These are phyloP conservation scores for Hippocampus zosterae DNA, from an alignment of 2,113 vertebrate genomes.

Conservation along the genomic window DNA sequence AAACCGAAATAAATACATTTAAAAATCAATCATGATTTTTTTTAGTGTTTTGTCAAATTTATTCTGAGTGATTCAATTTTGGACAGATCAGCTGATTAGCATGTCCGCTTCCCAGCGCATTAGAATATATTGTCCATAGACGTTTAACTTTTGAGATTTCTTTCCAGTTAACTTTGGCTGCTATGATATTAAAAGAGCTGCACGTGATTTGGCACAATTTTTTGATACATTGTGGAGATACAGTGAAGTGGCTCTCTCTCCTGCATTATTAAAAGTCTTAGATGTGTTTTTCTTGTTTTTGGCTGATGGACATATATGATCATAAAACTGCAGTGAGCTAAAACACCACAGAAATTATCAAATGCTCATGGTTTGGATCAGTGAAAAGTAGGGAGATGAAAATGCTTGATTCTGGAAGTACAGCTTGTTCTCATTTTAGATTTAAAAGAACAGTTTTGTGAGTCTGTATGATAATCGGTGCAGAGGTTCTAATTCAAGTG, in stretches of 20 bases:
- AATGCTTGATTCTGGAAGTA: conserved; percentile 64
- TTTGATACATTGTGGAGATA: conserved; percentile 53
- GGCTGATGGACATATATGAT: conserved; percentile 64
- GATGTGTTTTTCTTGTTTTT: conserved; percentile 73
- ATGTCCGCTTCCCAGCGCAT: conserved; percentile 9
- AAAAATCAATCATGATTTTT: too few relatives aligned
- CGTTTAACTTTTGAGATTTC: conserved; percentile 53
- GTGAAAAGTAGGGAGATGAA: conserved; percentile 55
- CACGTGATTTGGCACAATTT: conserved; percentile 54
- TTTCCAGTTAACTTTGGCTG: conserved; percentile 48
- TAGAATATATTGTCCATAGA: conserved; percentile 52
- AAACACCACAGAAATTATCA: conserved; percentile 53
- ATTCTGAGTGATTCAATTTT: too few relatives aligned
- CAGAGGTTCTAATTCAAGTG: conserved; percentile 53
- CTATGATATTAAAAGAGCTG: conserved; percentile 47
- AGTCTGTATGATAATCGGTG: conserved; percentile 42
- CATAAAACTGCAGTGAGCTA: conserved; percentile 48
- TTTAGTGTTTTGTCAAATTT: too few relatives aligned
- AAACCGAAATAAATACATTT: too few relatives aligned
- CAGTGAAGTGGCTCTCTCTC: conserved; percentile 55
- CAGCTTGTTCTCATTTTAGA: conserved; percentile 49
- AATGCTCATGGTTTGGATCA: conserved; percentile 45
- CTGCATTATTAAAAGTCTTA: conserved; percentile 72
- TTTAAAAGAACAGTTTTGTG: conserved; percentile 34
- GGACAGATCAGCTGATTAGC: too few relatives aligned